phyloP scores from a whole-genome alignment of 2,113 vertebrate species.

The Ctenodactylus gundi region DNA sequence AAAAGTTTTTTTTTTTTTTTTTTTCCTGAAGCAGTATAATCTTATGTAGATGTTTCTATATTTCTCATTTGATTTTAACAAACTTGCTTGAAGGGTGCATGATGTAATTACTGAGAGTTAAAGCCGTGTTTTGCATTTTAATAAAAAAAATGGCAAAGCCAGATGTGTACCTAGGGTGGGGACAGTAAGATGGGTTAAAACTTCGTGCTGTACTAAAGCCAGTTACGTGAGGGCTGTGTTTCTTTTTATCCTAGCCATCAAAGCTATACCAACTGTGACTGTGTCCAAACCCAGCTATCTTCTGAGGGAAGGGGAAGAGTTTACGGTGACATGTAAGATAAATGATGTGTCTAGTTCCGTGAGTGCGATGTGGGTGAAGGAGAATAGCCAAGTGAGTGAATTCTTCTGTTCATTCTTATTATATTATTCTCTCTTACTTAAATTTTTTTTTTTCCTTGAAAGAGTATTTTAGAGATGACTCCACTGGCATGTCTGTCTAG shows the following conservation, averaged over 20 bases:
- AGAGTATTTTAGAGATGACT: not conserved
- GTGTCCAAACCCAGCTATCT: conserved; percentile 87
- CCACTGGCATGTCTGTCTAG: not conserved
- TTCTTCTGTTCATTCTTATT: not conserved
- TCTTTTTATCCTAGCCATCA: conserved; percentile 87
- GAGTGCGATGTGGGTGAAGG: conserved; percentile 86
- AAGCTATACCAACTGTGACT: conserved; percentile 86
- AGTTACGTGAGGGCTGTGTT: not conserved
- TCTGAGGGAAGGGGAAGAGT: conserved; percentile 88
- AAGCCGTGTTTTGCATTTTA: not conserved
- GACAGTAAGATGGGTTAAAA: not conserved
- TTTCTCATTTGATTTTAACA: not conserved
- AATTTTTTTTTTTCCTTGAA: not conserved
- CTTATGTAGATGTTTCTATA: not conserved
- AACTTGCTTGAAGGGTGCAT: not conserved
- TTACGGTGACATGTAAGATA: conserved; percentile 90
- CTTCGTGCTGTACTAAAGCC: not conserved
- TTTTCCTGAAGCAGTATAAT: not conserved
- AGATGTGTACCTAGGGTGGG: not conserved
- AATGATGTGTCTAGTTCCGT: conserved; percentile 92
- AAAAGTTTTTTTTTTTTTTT: no score
- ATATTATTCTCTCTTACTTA: not conserved
- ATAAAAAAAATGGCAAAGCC: not conserved
- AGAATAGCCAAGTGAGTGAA: conserved; percentile 86
- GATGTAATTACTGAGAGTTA: not conserved